phyloP scores from a whole-genome alignment of 2,113 vertebrate genomes.

The Pseudorhombus dupliciocellatus region DNA sequence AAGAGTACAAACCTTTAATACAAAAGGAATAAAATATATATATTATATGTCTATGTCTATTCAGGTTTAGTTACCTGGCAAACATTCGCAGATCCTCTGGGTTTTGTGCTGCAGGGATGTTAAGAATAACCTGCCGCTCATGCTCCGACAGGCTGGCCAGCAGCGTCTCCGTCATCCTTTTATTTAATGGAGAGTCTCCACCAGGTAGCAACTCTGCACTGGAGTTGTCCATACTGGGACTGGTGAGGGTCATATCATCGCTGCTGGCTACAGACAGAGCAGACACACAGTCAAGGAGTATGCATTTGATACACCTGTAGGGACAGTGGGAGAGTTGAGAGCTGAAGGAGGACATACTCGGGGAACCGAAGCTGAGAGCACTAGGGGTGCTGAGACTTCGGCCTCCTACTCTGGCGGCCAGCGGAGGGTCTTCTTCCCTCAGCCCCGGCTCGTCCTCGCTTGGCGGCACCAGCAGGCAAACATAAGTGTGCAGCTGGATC shows the following conservation, averaged over 20 bases:
- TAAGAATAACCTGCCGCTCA: conserved; percentile 91
- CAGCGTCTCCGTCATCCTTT: conserved; percentile 94
- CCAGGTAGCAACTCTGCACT: conserved; percentile 94
- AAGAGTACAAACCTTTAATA: neutral
- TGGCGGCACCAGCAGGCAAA: conserved; percentile 92
- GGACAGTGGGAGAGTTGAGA: neutral
- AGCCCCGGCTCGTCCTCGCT: conserved; percentile 83
- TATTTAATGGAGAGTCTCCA: conserved; percentile 93
- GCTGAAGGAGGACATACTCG: conserved; percentile 83
- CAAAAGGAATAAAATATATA: neutral
- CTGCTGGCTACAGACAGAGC: conserved; percentile 86
- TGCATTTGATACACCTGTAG: neutral
- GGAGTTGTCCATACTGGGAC: conserved; percentile 98
- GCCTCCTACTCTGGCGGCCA: conserved; percentile 85
- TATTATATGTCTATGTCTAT: no score
- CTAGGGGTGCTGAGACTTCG: conserved; percentile 95
- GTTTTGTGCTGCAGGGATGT: conserved; percentile 92
- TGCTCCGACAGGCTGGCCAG: conserved; percentile 93
- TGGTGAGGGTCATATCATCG: conserved; percentile 98
- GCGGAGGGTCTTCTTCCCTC: conserved; percentile 85
- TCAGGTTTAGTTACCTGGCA: conserved; percentile 85
- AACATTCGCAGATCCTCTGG: conserved; percentile 97
- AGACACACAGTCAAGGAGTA: conserved; percentile 7
- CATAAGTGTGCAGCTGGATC: conserved; percentile 95
- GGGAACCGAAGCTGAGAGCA: conserved; percentile 95